Conservation (phyloP, 2,888 invertebrate species). For the Lithophane semibrunnea region DNA sequence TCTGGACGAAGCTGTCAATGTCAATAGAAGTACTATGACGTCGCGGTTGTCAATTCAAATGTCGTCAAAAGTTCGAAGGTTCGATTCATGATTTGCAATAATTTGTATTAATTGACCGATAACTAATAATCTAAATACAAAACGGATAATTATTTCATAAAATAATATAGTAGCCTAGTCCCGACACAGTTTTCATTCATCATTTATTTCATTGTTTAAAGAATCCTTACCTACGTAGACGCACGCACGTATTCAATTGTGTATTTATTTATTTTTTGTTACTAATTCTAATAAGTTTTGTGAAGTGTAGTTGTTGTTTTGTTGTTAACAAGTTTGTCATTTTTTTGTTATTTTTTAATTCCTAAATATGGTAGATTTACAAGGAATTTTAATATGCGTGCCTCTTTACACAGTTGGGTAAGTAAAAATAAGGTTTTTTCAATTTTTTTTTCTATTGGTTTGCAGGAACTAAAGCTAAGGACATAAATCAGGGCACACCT, state of each 20-base stretch:
- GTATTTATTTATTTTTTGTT: constrained; percentile 44
- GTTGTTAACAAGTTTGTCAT: constrained; percentile 43
- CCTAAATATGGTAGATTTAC: constrained; percentile 73
- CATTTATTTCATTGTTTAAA: constrained; percentile 40
- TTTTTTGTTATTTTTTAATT: constrained; percentile 38
- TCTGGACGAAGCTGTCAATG: constrained; percentile 42
- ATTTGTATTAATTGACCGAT: constrained; percentile 51
- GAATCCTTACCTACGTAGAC: constrained; percentile 30
- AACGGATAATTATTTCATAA: constrained; percentile 31
- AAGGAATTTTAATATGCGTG: constrained; percentile 77
- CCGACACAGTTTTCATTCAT: constrained; percentile 47
- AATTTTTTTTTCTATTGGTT: background rate
- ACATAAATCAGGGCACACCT: background rate
- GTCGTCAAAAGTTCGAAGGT: constrained; percentile 77
- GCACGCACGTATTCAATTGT: constrained; percentile 43
- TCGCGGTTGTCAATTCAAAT: constrained; percentile 55
- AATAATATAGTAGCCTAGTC: constrained; percentile 50
- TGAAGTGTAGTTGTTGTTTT: constrained; percentile 52
- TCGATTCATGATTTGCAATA: constrained; percentile 62
- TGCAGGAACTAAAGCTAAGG: too few species aligned
- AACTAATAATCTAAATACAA: constrained; percentile 40
- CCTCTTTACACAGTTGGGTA: constrained; percentile 79
- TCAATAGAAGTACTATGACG: constrained; percentile 26
- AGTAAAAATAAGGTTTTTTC: constrained; percentile 62
- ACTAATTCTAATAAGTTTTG: constrained; percentile 35